Conservation (phyloP, 2,113 vertebrate species). For the Microcebus murinus region DNA sequence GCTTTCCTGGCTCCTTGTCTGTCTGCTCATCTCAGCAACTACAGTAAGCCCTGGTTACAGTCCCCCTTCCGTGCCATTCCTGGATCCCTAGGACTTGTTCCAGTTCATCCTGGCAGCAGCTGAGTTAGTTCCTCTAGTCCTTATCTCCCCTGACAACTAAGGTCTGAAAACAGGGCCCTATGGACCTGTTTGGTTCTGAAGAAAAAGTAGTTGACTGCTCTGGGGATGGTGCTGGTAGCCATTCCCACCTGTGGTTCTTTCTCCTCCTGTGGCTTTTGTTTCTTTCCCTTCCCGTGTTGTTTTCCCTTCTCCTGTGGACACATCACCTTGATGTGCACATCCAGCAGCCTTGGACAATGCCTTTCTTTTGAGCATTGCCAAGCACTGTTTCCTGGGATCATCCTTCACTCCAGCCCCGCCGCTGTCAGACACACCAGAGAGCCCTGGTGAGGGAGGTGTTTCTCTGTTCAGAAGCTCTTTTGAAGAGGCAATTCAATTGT, state of each 20-base stretch:
- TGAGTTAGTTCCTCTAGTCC: not conserved
- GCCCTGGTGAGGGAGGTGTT: not conserved
- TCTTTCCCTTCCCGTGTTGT: not conserved
- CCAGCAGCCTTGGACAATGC: slow-evolving; percentile 37
- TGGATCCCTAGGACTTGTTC: not conserved
- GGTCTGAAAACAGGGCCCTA: not conserved
- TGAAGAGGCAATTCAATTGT: not conserved
- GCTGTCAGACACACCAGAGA: not conserved
- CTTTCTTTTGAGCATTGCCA: not conserved
- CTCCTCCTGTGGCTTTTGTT: slow-evolving; percentile 27
- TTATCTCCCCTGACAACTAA: not conserved
- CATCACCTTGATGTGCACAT: not conserved
- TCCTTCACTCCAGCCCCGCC: slow-evolving; percentile 56
- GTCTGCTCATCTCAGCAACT: slow-evolving; percentile 25
- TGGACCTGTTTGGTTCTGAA: not conserved
- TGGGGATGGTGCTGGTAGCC: not conserved
- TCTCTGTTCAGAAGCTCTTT: slow-evolving; percentile 11
- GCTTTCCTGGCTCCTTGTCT: slow-evolving; percentile 41
- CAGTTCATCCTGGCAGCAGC: not conserved
- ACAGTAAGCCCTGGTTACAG: not conserved
- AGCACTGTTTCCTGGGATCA: not conserved
- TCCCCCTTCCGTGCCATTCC: not conserved
- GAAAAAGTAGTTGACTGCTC: not conserved
- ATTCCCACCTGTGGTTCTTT: not conserved
- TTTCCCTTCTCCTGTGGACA: slow-evolving; percentile 21